These are phyloP conservation scores for Sinocyclocheilus anshuiensis DNA, from an alignment of 2,113 vertebrate species.

Conservation along the genomic window DNA sequence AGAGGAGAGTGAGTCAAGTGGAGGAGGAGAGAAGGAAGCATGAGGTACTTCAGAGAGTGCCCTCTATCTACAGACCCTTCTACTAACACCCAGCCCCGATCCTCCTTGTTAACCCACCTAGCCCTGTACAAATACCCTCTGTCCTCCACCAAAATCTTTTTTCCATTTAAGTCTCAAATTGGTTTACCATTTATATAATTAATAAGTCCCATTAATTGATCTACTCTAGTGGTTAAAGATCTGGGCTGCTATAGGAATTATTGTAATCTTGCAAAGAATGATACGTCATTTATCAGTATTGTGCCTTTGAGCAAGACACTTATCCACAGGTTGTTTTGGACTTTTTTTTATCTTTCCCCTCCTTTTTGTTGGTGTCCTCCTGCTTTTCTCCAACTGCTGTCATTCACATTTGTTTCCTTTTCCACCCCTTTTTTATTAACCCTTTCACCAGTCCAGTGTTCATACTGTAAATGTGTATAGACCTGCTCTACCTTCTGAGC, in stretches of 20 bases:
- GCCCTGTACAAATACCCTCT: constrained; percentile 18
- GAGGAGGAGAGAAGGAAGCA: constrained; percentile 88
- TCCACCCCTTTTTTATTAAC: too few species aligned
- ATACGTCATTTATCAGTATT: not conserved
- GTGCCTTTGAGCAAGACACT: not conserved
- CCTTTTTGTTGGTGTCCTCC: too few species aligned
- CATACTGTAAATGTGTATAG: too few species aligned
- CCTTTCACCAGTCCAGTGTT: too few species aligned
- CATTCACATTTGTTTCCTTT: too few species aligned
- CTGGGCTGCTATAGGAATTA: not conserved
- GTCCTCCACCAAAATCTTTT: not conserved
- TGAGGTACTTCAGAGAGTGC: constrained; percentile 81
- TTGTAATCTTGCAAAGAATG: not conserved
- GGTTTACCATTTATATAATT: not conserved
- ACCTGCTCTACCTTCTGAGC: too few species aligned
- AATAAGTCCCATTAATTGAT: not conserved
- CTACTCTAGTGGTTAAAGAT: not conserved
- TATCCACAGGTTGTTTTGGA: not conserved
- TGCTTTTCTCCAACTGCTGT: too few species aligned
- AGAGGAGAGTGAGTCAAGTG: constrained; percentile 84
- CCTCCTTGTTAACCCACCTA: constrained; percentile 55
- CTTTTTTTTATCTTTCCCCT: too few species aligned
- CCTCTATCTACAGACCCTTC: constrained; percentile 47
- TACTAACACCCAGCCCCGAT: constrained; percentile 64
- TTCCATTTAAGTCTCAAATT: not conserved